Evolutionary conservation across 2,113 vertebrate genomes (phyloP).

Genomic region (Rhinolophus sinicus): DNA sequence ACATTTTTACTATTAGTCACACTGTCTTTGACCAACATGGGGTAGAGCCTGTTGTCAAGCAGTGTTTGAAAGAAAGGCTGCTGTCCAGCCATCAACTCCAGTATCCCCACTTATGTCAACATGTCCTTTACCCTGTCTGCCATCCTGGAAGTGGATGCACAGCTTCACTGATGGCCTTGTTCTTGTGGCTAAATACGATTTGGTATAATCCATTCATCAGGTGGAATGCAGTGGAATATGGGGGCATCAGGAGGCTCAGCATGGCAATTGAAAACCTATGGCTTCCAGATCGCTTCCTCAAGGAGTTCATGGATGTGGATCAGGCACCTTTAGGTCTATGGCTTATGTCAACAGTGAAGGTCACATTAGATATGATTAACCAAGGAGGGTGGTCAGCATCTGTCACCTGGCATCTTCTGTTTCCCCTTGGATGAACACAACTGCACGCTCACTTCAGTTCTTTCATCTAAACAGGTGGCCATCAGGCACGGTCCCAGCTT

Average conservation of each 20-base stretch:
- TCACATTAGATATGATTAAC: constrained; percentile 86
- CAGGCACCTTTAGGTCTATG: constrained; percentile 85
- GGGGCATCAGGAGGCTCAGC: constrained; percentile 83
- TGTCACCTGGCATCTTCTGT: constrained; percentile 88
- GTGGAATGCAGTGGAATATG: constrained; percentile 83
- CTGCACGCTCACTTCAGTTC: constrained; percentile 87
- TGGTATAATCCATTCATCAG: background rate
- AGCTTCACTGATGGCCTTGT: constrained; percentile 88
- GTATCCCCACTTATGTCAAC: constrained; percentile 85
- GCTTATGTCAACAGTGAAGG: constrained; percentile 88
- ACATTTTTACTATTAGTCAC: background rate
- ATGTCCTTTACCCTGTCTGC: constrained; percentile 88
- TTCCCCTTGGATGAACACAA: constrained; percentile 75
- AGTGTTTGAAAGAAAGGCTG: constrained; percentile 86
- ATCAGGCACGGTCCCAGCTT: constrained; percentile 78
- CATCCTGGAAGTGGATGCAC: constrained; percentile 88
- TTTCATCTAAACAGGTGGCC: constrained; percentile 85
- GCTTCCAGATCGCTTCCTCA: constrained; percentile 87
- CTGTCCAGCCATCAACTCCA: constrained; percentile 85
- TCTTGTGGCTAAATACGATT: constrained; percentile 86
- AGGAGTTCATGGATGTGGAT: constrained; percentile 88
- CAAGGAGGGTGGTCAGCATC: constrained; percentile 84
- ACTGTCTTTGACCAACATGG: background rate
- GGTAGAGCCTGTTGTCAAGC: constrained; percentile 82
- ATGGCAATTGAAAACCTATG: constrained; percentile 86